A percentile compares a stretch with the other conserved stretches of the same genome.
Evolutionary conservation across 2,888 invertebrate genomes (phyloP).

Genomic region (Metalampra italica): DNA sequence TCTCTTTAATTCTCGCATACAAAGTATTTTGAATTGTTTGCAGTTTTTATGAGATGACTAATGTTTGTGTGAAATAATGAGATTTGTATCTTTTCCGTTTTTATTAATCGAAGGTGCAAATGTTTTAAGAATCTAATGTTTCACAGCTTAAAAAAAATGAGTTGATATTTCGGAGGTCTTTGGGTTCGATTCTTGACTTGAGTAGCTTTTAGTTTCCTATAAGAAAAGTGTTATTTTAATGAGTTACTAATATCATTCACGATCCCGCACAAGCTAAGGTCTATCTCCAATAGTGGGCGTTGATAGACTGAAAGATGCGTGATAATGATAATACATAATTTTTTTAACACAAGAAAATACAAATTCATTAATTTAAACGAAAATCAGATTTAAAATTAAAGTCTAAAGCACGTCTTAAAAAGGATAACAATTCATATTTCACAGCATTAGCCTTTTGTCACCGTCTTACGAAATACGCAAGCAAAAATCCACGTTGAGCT

Average conservation of each 20-base stretch:
- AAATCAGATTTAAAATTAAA: background rate
- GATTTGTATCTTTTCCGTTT: background rate
- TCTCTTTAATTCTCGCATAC: constrained; percentile 36
- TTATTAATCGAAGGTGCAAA: background rate
- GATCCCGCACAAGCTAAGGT: too few relatives aligned
- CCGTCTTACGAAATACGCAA: constrained; percentile 1
- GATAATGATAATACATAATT: too few relatives aligned
- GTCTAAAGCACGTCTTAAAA: background rate
- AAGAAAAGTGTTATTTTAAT: too few relatives aligned
- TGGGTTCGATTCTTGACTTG: too few relatives aligned
- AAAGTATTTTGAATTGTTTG: constrained; percentile 2
- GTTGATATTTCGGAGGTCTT: too few relatives aligned
- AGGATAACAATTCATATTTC: background rate
- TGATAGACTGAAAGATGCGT: too few relatives aligned
- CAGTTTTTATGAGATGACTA: constrained; percentile 3
- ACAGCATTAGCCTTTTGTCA: background rate
- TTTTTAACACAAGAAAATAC: too few relatives aligned
- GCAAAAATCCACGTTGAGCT: constrained; percentile 1
- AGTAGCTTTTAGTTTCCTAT: too few relatives aligned
- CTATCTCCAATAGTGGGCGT: too few relatives aligned
- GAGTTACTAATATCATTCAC: too few relatives aligned
- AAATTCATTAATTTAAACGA: too few relatives aligned
- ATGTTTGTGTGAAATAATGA: background rate
- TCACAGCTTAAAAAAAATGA: too few relatives aligned
- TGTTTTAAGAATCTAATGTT: background rate